Base-by-base conservation (phyloP, 2,888 invertebrate genomes). In the Belgica antarctica region DNA sequence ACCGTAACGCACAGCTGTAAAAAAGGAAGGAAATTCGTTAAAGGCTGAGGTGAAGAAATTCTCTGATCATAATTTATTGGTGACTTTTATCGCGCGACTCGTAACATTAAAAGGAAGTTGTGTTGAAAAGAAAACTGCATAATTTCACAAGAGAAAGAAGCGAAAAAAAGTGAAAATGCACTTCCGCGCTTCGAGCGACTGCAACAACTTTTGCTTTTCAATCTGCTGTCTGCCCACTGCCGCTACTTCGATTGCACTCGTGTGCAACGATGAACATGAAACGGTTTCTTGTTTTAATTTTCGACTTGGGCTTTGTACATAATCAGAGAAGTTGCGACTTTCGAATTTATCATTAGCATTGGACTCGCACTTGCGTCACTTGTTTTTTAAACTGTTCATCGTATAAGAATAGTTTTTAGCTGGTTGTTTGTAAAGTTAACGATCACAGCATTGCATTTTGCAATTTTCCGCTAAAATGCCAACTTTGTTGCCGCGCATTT, bases 1-100 rank as follows among this genome's bases (percentile, higher is more conserved):
- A 74, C 97, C 96, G 85, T 97, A 97, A 78, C 96, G 86, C 73
- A 96, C 96, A 77, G 96, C 95, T 95, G 83, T 57, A 81, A 81
- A 71, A 68, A 57, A 63, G 27, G 76, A 71, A 66, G 36, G 61
- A 46, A 73, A 73, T 59, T 12, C 17, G 46, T 46, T 31, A 31
- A 52, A 65, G 7, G 22, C 4, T 27, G 59, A 24, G 59, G 27
- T 59, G 59, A 59, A 59, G 17, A 22, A 52, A 52, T 52, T 52
- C 52, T 17, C 3, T 41, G 28, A 36, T 19, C 25, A 41, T 41
- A 63, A 63, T 31, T 63, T 63, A 63, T 63, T 61, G 41, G 41
- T 10, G 41, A 36, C 15, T 25, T 25, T 41, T 25, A 36, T 46
- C 46, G 15, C 41, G 10, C n/a, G 41, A 41, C 41, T 41, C 41